Evolutionary conservation across 2,888 invertebrate genomes (phyloP), one percentile per base, ranked within the genome.

Genomic region (Crioceris asparagi): DNA sequence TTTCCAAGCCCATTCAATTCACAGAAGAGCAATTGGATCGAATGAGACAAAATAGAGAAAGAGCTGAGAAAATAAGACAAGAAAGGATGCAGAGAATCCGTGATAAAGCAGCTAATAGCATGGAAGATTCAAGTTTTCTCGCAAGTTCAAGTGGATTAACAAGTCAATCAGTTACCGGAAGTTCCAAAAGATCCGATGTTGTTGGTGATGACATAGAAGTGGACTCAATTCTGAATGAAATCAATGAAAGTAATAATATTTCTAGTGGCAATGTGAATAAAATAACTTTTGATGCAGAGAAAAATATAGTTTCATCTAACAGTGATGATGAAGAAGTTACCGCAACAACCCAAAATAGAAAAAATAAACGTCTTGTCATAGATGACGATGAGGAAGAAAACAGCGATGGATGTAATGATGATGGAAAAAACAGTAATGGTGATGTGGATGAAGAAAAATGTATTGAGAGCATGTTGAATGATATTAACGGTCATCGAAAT

Each of bases 11-110:
- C 23, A 21, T 7, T 21, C 52, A 57, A 42, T 51, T 78, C 8
- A 71, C 68, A 2, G 71, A 78, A 1, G 83, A 79, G 35, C 71
- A 76, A 52, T 78, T 84, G 62, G 71, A 81, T 16, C 71, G 71
- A 46, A 86, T 83, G 54, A 69, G 77, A 34, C 67, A 51, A 31
- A 64, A 62, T 45, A 55, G 48, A 44, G 58, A 60, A 46, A 54
- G 68, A 49, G 64, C 64, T 15, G 47, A 68, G 52, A 48, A 63
- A 60, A 32, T 69, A 55, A 54, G 53, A 33, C 43, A 41, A 35
- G 51, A 55, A 38, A 52, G 64, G 11, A n/a, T n/a, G n/a, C n/a
- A n/a, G n/a, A n/a, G n/a, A n/a, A n/a, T n/a, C n/a, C n/a, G n/a
- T n/a, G n/a, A n/a, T n/a, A n/a, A n/a, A n/a, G n/a, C n/a, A n/a